These are phyloP conservation scores for Pammene fasciana DNA, from an alignment of 2,888 invertebrate species.

Conservation along the genomic window DNA sequence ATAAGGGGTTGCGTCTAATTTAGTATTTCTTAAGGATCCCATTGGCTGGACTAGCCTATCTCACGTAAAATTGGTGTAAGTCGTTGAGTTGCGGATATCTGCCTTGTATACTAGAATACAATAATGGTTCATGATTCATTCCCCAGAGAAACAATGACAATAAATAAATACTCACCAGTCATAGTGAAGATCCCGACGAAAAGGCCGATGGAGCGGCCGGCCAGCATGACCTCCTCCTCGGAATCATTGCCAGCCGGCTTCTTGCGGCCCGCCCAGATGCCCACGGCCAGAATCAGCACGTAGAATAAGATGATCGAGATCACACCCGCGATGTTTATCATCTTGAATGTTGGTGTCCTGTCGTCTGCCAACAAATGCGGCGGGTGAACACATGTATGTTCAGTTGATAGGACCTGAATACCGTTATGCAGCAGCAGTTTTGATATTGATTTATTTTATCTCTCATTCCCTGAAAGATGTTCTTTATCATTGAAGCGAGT, in stretches of 20 bases:
- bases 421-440: no score
- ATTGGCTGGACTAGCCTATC: no score
- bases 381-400: background rate
- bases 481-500: no score
- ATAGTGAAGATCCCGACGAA: conserved; percentile 99
- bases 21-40: no score
- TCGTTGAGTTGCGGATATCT: no score
- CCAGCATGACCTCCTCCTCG: conserved; percentile 99
- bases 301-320: conserved; percentile 98
- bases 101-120: no score
- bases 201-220: conserved; percentile 97
- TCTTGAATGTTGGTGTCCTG: conserved; percentile 71
- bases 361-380: conserved; percentile 18
- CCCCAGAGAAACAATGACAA: no score
- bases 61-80: no score
- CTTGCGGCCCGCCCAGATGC: conserved; percentile 98
- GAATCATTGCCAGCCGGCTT: conserved; percentile 94
- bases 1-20: no score
- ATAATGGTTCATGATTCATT: no score
- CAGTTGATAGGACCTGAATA: background rate
- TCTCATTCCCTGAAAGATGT: no score
- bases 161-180: conserved; percentile 88
- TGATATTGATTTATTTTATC: no score
- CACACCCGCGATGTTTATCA: conserved; percentile 96
- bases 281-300: conserved; percentile 96